A percentile compares a stretch with the other conserved stretches of the same genome.
Conservation (phyloP, 2,797 vertebrate species). For the Phataginus tetradactyla region DNA sequence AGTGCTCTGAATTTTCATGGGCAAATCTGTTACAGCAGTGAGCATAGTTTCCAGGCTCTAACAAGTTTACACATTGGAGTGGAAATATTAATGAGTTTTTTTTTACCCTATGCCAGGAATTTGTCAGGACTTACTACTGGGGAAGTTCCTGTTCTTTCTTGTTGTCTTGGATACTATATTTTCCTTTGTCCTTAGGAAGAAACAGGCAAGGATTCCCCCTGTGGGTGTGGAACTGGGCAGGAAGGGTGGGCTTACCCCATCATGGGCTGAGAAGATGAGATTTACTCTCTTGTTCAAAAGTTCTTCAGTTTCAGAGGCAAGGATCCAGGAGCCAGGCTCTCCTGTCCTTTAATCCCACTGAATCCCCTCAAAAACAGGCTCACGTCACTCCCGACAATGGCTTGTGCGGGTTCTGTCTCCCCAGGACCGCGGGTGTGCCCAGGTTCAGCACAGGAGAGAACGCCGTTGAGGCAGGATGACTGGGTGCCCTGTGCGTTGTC, state of each 20-base stretch:
- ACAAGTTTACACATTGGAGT: neutral
- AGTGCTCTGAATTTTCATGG: neutral
- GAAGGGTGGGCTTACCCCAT: neutral
- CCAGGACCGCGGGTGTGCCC: neutral
- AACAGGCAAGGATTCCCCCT: neutral
- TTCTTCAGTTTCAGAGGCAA: neutral
- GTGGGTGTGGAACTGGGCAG: neutral
- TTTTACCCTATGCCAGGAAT: neutral
- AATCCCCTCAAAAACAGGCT: neutral
- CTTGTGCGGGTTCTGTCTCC: neutral
- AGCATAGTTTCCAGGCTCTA: neutral
- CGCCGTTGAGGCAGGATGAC: neutral
- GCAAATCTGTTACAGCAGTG: neutral
- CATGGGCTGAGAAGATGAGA: neutral
- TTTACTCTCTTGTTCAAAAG: neutral
- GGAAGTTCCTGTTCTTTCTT: neutral
- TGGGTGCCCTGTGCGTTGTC: neutral
- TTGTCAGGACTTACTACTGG: neutral
- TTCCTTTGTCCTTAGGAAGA: neutral
- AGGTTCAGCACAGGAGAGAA: neutral
- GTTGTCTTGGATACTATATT: neutral
- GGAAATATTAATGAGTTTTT: neutral
- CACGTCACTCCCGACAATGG: neutral
- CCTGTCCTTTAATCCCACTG: neutral
- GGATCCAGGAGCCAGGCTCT: neutral